Conservation (phyloP, 1,140 invertebrate genomes). For the Teleopsis dalmanni region DNA sequence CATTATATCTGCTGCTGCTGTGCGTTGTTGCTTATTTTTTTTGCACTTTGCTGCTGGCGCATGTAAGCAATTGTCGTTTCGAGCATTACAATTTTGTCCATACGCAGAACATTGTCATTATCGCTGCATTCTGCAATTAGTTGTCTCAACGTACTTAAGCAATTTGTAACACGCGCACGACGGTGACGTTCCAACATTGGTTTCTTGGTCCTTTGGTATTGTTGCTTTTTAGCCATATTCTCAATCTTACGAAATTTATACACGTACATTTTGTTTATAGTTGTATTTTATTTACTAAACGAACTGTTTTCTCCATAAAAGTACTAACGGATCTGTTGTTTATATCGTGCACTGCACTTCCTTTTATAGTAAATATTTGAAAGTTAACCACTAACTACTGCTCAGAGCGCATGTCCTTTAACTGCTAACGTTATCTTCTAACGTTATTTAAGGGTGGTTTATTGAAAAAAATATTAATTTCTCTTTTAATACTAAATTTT, state of each 20-base stretch:
- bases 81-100: conserved; percentile 95
- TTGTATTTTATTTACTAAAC: conserved; percentile 7
- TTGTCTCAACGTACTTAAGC: conserved; percentile 86
- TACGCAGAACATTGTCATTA: conserved; percentile 81
- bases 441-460: no score
- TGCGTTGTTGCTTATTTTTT: conserved; percentile 48
- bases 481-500: no score
- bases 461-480: no score
- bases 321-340: conserved; percentile 31
- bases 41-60: conserved; percentile 60
- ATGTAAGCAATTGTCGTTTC: conserved; percentile 92
- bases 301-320: conserved; percentile 9
- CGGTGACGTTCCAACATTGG: conserved; percentile 91
- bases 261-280: conserved; percentile 4
- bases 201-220: conserved; percentile 91
- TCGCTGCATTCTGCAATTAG: conserved; percentile 82
- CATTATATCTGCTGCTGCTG: conserved; percentile 18
- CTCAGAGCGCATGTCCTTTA: no score
- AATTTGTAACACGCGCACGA: conserved; percentile 88
- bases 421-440: no score
- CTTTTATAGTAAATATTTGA: no score
- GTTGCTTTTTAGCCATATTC: conserved; percentile 62
- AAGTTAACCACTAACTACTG: no score
- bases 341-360: no score
- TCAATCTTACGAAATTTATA: no score